Base-by-base conservation (phyloP, 1,140 invertebrate genomes). In the Phthorimaea operculella region DNA sequence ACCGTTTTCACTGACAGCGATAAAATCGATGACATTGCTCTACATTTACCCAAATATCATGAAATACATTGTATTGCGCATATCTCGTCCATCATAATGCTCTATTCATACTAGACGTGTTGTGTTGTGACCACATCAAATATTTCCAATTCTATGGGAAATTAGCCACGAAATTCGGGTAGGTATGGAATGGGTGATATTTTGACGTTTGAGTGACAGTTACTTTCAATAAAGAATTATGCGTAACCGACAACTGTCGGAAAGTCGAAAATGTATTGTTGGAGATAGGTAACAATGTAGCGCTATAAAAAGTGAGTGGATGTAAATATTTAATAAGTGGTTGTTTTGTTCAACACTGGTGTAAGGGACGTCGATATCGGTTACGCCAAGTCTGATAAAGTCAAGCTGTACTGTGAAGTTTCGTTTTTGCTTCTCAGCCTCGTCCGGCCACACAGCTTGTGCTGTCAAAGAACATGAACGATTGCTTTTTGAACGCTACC, bases 151-250 rank as follows among this genome's bases (percentile, higher is more conserved):
- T 60, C 72, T 68, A 66, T 60, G 63, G 65, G 53, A 79, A 79
- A 77, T 75, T 75, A 64, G 60, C 58, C 65, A 66, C 66, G 62
- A 69, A 74, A 66, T 70, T 66, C 62, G 62, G 54, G 54, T 45
- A 62, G 54, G 54, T 45, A 62, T 52, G 61, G 68, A 55, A 28
- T 28, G 21, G 62, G 59, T 64, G 63, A 74, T 80, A 62, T 81
- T 82, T 72, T 81, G 81, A 84, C 81, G 66, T 68, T 76, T 84
- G 79, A 84, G 59, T 81, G 81, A 84, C 81, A 79, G 68, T 68
- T 65, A 58, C 74, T 84, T 82, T 84, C 81, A 78, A 73, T 79
- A 70, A 59, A 68, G 63, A 68, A 74, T 78, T 74, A 74, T 68
- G 63, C 62, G 71, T 64, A 74, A 76, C 75, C 57, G 62, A 76